Evolutionary conservation across 2,113 vertebrate species (phyloP), one percentile per base, ranked within the genome.

Genomic region (Hypomesus transpacificus): DNA sequence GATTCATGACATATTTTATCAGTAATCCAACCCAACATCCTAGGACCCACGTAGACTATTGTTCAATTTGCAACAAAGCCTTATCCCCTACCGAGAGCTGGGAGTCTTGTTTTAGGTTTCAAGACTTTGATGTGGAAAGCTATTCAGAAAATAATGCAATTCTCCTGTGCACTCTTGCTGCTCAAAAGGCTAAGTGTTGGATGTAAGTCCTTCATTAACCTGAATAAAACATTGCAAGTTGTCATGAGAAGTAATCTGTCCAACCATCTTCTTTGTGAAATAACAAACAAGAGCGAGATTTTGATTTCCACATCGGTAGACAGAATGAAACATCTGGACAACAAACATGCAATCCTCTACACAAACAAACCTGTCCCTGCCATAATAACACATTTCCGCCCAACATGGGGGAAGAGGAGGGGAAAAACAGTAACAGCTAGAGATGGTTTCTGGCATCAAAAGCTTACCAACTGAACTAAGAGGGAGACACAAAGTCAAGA

Each of bases 231-330:
- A 65, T 60, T 67, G 70, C 75, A 68, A 76, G 62, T 67, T 68
- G 65, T 76, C 73, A 66, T 70, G 64, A 74, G 66, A 77, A 62
- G 63, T 11, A 68, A 76, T 34, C 70, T 31, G 2, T 67, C 51
- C 46, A 52, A 16, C 76, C 62, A n/a, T 62, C 0, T 21, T 50
- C 58, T 76, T 62, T 76, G 71, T 53, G 31, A 26, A 18, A 66
- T 75, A 56, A 46, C 69, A 62, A 26, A 71, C 34, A 70, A 76
- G 82, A 73, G 62, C 75, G 59, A 71, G 21, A 39, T 63, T 60
- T 9, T 58, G n/a, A 76, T 80, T 80, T 83, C 65, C 56, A 80
- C 69, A 80, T 83, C 77, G 80, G 50, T 81, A 28, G 64, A 76
- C 8, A n/a, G 53, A 50, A 70, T 67, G 51, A 67, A 66, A 22